Conservation (phyloP, 2,888 invertebrate genomes). For the Leucophenga montana region DNA sequence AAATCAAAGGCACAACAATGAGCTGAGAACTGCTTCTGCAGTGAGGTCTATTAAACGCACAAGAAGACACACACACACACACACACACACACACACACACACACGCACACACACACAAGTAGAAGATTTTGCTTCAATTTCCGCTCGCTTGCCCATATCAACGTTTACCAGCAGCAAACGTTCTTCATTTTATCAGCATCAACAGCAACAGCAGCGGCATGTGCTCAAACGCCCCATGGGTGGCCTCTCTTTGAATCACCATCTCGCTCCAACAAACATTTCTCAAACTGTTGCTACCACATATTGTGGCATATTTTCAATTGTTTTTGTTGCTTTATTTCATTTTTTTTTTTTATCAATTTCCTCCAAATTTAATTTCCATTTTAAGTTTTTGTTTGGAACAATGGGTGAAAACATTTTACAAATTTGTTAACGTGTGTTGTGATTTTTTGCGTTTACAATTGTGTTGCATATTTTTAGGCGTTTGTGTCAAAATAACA, state of each 20-base stretch:
- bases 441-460: not conserved
- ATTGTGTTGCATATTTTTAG: not conserved
- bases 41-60: too few species aligned
- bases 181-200: too few species aligned
- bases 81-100: too few species aligned
- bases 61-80: too few species aligned
- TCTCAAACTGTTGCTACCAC: too few species aligned
- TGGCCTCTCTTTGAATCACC: not conserved
- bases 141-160: not conserved
- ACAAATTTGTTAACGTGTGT: not conserved
- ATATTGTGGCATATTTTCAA: conserved; percentile 4
- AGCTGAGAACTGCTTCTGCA: too few species aligned
- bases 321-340: conserved; percentile 11
- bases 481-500: not conserved
- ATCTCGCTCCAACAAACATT: too few species aligned
- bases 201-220: too few species aligned
- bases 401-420: not conserved
- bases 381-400: not conserved
- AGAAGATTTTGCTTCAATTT: too few species aligned
- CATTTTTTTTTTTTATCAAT: conserved; percentile 2
- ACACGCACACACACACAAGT: too few species aligned
- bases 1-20: too few species aligned
- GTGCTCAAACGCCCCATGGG: conserved; percentile 1
- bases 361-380: not conserved
- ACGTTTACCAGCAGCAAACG: not conserved